Evolutionary conservation across 2,113 vertebrate genomes (phyloP), one percentile per base, ranked within the genome.

Genomic region (Scalopus aquaticus): DNA sequence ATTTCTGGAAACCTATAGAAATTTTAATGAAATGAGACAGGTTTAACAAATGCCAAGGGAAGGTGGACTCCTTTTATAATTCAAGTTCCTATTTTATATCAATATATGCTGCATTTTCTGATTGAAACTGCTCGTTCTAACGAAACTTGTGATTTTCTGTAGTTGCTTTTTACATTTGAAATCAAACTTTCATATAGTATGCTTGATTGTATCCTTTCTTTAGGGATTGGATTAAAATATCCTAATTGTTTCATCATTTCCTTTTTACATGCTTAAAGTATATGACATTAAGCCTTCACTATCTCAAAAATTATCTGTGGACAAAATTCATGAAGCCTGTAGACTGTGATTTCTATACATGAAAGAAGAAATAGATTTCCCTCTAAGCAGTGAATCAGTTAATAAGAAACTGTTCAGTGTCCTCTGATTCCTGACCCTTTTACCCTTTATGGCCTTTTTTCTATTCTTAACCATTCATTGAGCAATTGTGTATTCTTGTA

Each of bases 21-120:
- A 91, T 56, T 95, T 95, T 96, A 93, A 86, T 70, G 72, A 95
- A 96, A 95, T 74, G 44, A 54, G 81, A 95, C 30, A 49, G 17
- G 80, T 93, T 89, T 78, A 94, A 58, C 44, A 92, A 97, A 96
- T 65, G 28, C 73, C 69, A 97, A 76, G 70, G n/a, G 58, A 80
- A 97, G 95, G 89, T 87, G 88, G 88, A 96, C 49, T 96, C 88
- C 88, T 98, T 98, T 98, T 98, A 94, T 97, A 98, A 97, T 96
- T 98, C 96, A 93, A 95, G 58, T 98, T 98, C 97, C 92, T 98
- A 97, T 96, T 98, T 98, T 96, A 46, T 97, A 97, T 97, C 30
- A 90, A 95, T 95, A 97, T 82, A 98, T 64, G 81, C 95, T 97
- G 97, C 96, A 96, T 98, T 98, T 98, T 98, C 95, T 96, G 95